A percentile compares a stretch with the other conserved stretches of the same genome.
Conservation (phyloP, 64 coral and sea anemone species). For the Pocillopora verrucosa region DNA sequence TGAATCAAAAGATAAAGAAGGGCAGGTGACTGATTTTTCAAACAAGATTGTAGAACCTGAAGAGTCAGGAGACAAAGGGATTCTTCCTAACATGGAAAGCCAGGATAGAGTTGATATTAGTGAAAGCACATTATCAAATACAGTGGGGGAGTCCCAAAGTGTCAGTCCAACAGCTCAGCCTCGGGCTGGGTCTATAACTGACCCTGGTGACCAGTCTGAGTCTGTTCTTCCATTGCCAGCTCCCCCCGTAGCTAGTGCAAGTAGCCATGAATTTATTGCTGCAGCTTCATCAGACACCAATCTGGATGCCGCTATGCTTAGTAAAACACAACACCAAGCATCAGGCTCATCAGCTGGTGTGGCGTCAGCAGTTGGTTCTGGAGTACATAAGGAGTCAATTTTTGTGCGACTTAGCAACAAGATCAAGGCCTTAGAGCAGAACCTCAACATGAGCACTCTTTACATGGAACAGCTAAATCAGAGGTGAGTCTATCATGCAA, state of each 20-base stretch:
- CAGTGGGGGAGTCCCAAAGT: constrained; percentile 6
- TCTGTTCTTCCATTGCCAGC: constrained; percentile 41
- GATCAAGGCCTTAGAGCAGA: constrained; percentile 93
- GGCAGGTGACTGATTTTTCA: background rate
- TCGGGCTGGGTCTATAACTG: constrained; percentile 12
- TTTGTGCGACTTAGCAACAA: constrained; percentile 96
- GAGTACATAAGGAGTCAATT: constrained; percentile 91
- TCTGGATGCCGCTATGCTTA: constrained; percentile 26
- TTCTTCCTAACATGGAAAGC: background rate
- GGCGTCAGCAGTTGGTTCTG: constrained; percentile 45
- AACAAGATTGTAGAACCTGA: background rate
- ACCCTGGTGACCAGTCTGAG: constrained; percentile 6
- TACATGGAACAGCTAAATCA: constrained; percentile 98
- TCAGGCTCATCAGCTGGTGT: constrained; percentile 41
- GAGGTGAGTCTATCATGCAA: constrained; percentile 50
- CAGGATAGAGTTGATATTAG: background rate
- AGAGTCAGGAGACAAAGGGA: background rate
- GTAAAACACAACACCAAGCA: constrained; percentile 41
- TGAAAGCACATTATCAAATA: background rate
- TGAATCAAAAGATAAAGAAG: background rate
- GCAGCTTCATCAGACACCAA: background rate
- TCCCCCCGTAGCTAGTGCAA: background rate
- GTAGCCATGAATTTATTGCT: constrained; percentile 8
- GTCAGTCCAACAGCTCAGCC: constrained; percentile 34
- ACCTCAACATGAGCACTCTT: constrained; percentile 84